These are phyloP conservation scores for Coendou prehensilis DNA, from an alignment of 2,797 vertebrate species.

Conservation along the genomic window DNA sequence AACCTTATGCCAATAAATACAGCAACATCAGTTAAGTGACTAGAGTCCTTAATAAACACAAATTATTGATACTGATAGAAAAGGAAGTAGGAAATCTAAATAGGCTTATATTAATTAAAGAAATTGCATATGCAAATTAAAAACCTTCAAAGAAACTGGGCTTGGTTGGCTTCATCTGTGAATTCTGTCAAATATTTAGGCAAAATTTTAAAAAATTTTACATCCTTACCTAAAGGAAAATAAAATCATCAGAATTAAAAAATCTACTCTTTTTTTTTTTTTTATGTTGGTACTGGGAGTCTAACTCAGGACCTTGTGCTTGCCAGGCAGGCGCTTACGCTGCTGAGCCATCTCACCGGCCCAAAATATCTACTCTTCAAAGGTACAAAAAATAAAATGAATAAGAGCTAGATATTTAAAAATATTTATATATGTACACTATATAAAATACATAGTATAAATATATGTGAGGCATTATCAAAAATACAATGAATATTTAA, in stretches of 20 bases:
- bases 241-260: background rate
- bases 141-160: background rate
- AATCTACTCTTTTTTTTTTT: background rate
- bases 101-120: background rate
- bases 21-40: background rate
- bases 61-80: background rate
- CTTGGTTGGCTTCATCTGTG: background rate
- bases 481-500: background rate
- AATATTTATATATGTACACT: background rate
- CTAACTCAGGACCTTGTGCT: no score
- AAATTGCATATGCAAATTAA: background rate
- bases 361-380: background rate
- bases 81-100: background rate
- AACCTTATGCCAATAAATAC: background rate
- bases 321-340: no score
- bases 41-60: background rate
- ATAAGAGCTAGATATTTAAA: background rate
- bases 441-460: background rate
- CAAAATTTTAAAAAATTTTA: background rate
- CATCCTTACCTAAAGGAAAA: background rate
- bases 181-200: background rate
- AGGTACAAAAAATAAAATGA: background rate
- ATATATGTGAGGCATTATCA: background rate
- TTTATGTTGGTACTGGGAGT: no score
- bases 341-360: no score